Evolutionary conservation across 2,797 vertebrate species (phyloP), one percentile per base, ranked within the genome.

Genomic region (Harpagifer antarcticus): DNA sequence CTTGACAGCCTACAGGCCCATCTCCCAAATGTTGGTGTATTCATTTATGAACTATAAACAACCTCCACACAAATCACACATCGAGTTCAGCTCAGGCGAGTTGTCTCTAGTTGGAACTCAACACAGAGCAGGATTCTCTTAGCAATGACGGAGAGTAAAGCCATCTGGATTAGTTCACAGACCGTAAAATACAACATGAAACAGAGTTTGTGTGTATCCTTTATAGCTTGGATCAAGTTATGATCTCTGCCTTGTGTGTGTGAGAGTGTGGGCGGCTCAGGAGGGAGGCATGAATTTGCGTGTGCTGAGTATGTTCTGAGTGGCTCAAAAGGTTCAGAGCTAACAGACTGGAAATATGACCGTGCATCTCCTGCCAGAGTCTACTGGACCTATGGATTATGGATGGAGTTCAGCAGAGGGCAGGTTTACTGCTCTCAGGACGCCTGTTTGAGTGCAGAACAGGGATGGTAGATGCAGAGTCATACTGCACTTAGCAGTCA

Each of bases 381-480:
- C 71, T 40, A 48, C 59, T 12, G 7, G 64, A 68, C 20, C 62
- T 63, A 86, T 86, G 61, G 84, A 84, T 88, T 88, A 85, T 83
- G 45, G 55, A 87, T 81, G 50, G 59, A 76, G 87, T 72, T 86
- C 76, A 78, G 50, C 27, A 9, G 50, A 84, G 88, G 85, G 87
- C 82, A 77, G 61, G 42, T 62, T 75, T 63, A 61, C 67, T 56
- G 69, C 76, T 42, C 12, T 42, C 43, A 69, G 58, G 67, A 53
- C 31, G 62, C 59, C 45, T 60, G 50, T 60, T 79, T 69, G 42
- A 79, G 62, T 68, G 82, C 64, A 57, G 68, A 76, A 43, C 64
- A 65, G 52, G 16, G 49, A 48, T 16, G 14, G 65, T 58, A 40
- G 67, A 84, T 17, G 14, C n/a, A 9, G 14, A 68, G 74, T 64